A percentile compares a stretch with the other conserved stretches of the same genome.
Evolutionary conservation across 2,113 vertebrate species (phyloP).

Genomic region (Perca schrenkii): DNA sequence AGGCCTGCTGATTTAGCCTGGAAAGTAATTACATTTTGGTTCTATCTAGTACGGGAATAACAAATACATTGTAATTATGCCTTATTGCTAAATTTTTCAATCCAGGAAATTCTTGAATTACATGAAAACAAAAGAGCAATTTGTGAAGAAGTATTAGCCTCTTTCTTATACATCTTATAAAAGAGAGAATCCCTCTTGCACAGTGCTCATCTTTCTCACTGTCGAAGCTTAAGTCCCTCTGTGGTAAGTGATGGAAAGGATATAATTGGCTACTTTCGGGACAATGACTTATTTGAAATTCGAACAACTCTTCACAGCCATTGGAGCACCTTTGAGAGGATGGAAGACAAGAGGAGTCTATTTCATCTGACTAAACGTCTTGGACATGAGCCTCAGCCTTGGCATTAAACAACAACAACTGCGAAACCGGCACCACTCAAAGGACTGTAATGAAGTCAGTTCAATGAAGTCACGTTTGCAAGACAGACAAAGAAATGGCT

Average conservation of each 20-base stretch:
- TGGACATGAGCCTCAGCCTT: conserved; percentile 55
- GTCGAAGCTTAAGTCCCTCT: conserved; percentile 70
- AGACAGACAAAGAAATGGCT: too few relatives aligned
- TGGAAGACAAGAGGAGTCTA: conserved; percentile 62
- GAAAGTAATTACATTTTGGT: conserved; percentile 72
- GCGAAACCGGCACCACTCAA: conserved; percentile 43
- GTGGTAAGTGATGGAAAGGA: conserved; percentile 77
- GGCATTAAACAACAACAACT: conserved; percentile 72
- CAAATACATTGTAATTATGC: conserved; percentile 71
- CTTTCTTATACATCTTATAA: conserved; percentile 65
- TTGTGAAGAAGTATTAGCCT: conserved; percentile 75
- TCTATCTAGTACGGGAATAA: conserved; percentile 59
- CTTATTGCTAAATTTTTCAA: conserved; percentile 60
- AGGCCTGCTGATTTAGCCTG: conserved; percentile 50
- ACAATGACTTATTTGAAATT: conserved; percentile 81
- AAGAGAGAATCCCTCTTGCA: conserved; percentile 68
- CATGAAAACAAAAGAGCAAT: conserved; percentile 72
- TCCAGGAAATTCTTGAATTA: conserved; percentile 73
- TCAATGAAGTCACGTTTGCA: too few relatives aligned
- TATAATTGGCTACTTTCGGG: conserved; percentile 73
- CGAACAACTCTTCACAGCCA: conserved; percentile 69
- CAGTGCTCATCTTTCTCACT: conserved; percentile 68
- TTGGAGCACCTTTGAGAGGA: conserved; percentile 64
- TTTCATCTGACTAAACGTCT: conserved; percentile 70
- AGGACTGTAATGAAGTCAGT: conserved; percentile 46